Conservation (phyloP, 2,113 vertebrate species). For the Rhea americana region DNA sequence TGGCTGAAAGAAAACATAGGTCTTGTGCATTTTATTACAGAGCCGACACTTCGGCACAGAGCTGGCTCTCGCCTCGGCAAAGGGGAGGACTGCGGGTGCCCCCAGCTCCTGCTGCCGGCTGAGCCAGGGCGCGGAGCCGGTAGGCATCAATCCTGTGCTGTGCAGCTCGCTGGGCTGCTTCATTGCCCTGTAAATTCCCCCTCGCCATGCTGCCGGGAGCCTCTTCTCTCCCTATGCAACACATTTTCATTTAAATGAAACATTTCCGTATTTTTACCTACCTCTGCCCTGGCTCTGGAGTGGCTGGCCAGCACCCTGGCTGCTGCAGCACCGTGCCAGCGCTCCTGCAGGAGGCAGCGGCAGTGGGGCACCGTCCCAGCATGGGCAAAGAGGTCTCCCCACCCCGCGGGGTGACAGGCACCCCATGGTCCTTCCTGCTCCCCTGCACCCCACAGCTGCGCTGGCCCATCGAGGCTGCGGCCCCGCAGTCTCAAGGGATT, state of each 20-base stretch:
- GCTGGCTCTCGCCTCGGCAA: neutral
- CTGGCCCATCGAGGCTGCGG: fast-evolving
- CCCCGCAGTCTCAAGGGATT: no score
- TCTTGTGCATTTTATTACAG: neutral
- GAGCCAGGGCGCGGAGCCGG: neutral
- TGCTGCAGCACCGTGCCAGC: no score
- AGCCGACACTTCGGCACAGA: neutral
- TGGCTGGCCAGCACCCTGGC: fast-evolving
- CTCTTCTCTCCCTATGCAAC: neutral
- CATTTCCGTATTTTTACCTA: slow-evolving; percentile 22
- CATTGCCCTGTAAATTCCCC: slow-evolving; percentile 7
- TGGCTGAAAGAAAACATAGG: neutral
- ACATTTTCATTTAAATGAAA: slow-evolving; percentile 40
- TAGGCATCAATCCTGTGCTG: neutral
- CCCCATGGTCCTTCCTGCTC: neutral
- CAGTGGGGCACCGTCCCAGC: neutral
- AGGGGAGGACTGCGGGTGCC: fast-evolving
- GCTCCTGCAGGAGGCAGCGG: neutral
- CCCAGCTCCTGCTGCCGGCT: neutral
- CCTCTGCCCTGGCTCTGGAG: neutral
- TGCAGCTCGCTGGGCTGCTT: neutral
- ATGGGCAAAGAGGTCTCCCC: neutral
- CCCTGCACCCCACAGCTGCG: fast-evolving
- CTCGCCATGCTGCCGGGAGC: neutral
- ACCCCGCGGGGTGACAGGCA: neutral